Evolutionary conservation across 2,888 invertebrate genomes (phyloP), one percentile per base, ranked within the genome.

Genomic region (Temnothorax unifasciatus): DNA sequence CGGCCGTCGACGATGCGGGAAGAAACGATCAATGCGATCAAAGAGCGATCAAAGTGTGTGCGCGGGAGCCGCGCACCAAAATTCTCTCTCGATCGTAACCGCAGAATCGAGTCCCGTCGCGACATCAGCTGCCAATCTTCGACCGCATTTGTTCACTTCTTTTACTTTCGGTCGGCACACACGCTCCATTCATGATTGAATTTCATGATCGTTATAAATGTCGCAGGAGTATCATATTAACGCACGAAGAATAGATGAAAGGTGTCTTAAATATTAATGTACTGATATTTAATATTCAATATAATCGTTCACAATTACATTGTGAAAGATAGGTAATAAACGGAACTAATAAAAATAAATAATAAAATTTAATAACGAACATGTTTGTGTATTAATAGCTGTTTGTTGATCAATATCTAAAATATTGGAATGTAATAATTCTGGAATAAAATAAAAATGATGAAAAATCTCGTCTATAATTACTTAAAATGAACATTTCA

Each of bases 31-130:
- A 66, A 21, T 54, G 77, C 41, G 57, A 57, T 57, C 85, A 76
- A 86, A 84, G 89, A 69, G 57, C 69, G 68, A 84, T 63, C 75
- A 3, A 29, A 29, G 68, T 61, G 29, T n/a, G 81, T 52, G 50
- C 34, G 79, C 71, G 47, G 79, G 75, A 71, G 74, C 79, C 82
- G 83, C 85, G 83, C 83, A 83, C 85, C 82, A 87, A 89, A 89
- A 82, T 89, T 81, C 82, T 47, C 79, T 73, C 79, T 73, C 71
- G 88, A 85, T 87, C 86, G 84, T 86, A 91, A 92, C 91, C 93
- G 87, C 92, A 89, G 87, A 88, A 93, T 92, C 91, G 87, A 90
- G 92, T 93, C 92, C 89, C 91, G 85, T 83, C 86, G 85, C 85
- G 86, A 86, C 85, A 86, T 88, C 77, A 76, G 29, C 74, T 75